Base-by-base conservation (phyloP, 2,888 invertebrate genomes). In the Scaptomyza caliginosa region DNA sequence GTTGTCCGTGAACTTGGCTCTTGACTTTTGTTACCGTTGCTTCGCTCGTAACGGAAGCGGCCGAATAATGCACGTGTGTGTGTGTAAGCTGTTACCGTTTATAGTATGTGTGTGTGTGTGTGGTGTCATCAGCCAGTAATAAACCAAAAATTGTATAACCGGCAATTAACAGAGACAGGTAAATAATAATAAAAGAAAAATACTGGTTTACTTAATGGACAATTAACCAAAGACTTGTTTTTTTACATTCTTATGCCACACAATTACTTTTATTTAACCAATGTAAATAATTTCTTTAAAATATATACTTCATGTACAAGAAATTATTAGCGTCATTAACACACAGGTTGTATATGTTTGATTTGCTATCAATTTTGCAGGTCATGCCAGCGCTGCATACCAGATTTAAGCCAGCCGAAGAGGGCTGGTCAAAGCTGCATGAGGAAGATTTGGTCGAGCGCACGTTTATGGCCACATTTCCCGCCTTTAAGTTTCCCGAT, bases 401-500 rank as follows among this genome's bases (percentile, higher is more conserved):
- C 3, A 82, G 86, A 10, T 81, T 83, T 24, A 89, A 89, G 28
- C 90, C 90, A 4, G 86, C 89, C 8, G 91, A 91, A 74, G 91
- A 91, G 65, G 91, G 91, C 24, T 91, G 92, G 92, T 91, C 92
- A 24, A 92, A 91, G 58, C 88, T 88, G 49, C 83, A 88, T 24
- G 90, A 90, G 60, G 90, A 92, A 74, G 92, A 92, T 85, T 73
- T 91, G 45, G 88, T 92, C 42, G 91, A 92, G 74, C 90, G 90
- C 59, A 87, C 88, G 50, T 92, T 90, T 69, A 86, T 89, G 5
- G 92, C 95, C 0, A 94, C 94, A 16, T 96, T 96, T 91, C 94
- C 95, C 1, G 96, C 96, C 4, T 96, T 96, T 86, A 96, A 96
- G 86, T 96, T 96, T 90, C 96, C 96, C 3, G 96, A 96, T 85